phyloP scores from a whole-genome alignment of 2,113 vertebrate species.

The Morone saxatilis region DNA sequence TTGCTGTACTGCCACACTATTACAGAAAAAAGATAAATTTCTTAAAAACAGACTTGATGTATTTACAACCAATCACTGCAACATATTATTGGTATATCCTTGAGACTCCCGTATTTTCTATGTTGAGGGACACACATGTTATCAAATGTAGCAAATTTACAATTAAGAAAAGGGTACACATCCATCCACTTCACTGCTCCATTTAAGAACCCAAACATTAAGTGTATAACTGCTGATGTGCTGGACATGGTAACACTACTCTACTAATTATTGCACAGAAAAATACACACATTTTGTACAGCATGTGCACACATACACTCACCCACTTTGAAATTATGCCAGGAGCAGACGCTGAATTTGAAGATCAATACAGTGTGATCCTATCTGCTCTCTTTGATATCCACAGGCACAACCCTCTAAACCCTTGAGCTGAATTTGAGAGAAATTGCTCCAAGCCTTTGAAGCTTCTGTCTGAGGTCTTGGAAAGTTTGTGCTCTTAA shows the following conservation, averaged over 20 bases:
- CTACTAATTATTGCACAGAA: constrained; percentile 12
- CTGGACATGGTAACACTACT: not conserved
- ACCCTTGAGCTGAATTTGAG: constrained; percentile 51
- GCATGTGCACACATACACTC: constrained; percentile 26
- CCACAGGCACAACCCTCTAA: constrained; percentile 36
- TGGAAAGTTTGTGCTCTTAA: constrained; percentile 52
- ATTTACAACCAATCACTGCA: no score
- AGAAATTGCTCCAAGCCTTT: constrained; percentile 51
- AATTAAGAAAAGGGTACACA: no score
- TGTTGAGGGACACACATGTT: no score
- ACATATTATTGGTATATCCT: no score
- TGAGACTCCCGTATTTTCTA: no score
- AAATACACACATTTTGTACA: constrained; percentile 24
- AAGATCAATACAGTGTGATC: constrained; percentile 63
- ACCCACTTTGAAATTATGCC: constrained; percentile 50
- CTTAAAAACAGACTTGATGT: no score
- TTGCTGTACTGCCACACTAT: no score
- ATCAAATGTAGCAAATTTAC: no score
- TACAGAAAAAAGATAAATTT: no score
- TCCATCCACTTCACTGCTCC: not conserved
- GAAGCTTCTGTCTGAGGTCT: constrained; percentile 39
- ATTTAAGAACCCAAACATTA: not conserved
- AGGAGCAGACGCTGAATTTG: constrained; percentile 53
- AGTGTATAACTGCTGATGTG: no score
- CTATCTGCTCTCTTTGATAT: constrained; percentile 65